Evolutionary conservation across 2,888 invertebrate genomes (phyloP), one percentile per base, ranked within the genome.

Genomic region (Microplitis deprimator): DNA sequence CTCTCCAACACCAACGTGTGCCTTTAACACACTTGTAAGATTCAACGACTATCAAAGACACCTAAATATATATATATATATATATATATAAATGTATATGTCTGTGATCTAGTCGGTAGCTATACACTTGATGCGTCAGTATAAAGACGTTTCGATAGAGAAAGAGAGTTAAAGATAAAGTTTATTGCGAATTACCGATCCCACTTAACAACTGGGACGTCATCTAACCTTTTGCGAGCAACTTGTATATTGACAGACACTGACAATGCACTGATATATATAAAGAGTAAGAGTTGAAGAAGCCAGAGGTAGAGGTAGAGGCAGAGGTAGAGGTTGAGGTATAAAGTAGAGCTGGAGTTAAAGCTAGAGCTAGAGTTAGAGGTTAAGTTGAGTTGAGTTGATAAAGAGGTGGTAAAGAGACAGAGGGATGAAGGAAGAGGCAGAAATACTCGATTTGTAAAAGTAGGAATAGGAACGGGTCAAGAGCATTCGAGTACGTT

Each of bases 401-500:
- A 13, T 50, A 50, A 50, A 50, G 50, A 50, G 50, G 50, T 50
- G 50, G 50, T 50, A 50, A 50, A 50, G 50, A 50, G 50, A 50
- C 50, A 50, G 50, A 17, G 17, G 41, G 13, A 13, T 60, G 5
- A 29, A 16, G 39, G 59, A 20, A 62, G 62, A 62, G 62, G 20
- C 7, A n/a, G 16, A 62, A 73, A 40, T 61, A 73, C 17, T 77
- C 73, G 68, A 73, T 77, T 77, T 77, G 68, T 73, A 68, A 50
- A 50, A 50, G 50, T 50, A 13, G 50, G 73, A 73, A 68, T 50
- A 13, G 50, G 73, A 73, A 68, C 62, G 16, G 76, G 77, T 73
- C 77, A 77, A 77, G 76, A 68, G 62, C 77, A 73, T 64, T 77
- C 39, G 59, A 69, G 77, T 59, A 73, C 67, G 73, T 65, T 73